Conservation (phyloP, 2,113 vertebrate genomes). For the Oreochromis tanganicae region DNA sequence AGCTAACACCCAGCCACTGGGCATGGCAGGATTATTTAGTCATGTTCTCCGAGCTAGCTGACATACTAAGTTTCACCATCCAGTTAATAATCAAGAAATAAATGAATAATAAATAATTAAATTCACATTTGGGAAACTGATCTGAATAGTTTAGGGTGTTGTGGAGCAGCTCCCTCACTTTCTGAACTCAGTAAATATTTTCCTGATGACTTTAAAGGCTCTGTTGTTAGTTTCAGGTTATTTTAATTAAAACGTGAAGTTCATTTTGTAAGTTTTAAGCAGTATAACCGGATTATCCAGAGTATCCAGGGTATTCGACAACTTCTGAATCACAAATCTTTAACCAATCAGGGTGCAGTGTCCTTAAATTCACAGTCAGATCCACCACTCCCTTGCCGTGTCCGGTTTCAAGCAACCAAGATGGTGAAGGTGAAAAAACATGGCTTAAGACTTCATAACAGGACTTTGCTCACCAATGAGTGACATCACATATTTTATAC, state of each 20-base stretch:
- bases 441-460: background rate
- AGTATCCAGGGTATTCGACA: background rate
- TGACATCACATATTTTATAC: background rate
- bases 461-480: background rate
- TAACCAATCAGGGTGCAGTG: accelerated
- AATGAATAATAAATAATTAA: background rate
- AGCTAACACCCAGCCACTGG: background rate
- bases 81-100: background rate
- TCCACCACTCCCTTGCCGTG: background rate
- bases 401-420: background rate
- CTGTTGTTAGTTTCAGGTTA: background rate
- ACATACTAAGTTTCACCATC: background rate
- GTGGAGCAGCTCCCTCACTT: background rate
- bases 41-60: background rate
- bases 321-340: background rate
- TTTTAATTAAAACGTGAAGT: background rate
- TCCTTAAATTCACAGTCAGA: background rate
- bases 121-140: background rate
- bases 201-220: background rate
- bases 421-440: background rate
- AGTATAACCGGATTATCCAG: background rate
- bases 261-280: background rate
- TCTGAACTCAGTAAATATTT: background rate
- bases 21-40: background rate
- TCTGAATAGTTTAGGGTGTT: background rate